Conservation (phyloP, 1,140 invertebrate genomes). For the Megalopta genalis region DNA sequence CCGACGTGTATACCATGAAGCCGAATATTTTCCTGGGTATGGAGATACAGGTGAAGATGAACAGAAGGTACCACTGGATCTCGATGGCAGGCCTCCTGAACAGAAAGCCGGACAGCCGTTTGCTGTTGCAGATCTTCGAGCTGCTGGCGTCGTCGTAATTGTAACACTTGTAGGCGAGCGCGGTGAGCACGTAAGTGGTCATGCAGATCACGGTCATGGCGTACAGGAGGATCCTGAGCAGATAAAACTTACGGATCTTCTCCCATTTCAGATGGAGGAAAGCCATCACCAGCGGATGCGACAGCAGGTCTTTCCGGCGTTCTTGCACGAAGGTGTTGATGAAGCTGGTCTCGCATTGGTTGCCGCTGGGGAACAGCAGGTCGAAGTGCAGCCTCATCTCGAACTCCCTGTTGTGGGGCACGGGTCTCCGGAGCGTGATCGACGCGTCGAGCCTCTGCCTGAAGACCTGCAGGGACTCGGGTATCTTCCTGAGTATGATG, state of each 20-base stretch:
- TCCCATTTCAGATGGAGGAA: constrained; percentile 85
- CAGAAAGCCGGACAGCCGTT: constrained; percentile 78
- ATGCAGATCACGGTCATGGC: constrained; percentile 82
- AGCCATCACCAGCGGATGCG: constrained; percentile 83
- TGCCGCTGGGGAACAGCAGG: constrained; percentile 81
- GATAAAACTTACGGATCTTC: constrained; percentile 84
- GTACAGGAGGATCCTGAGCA: constrained; percentile 83
- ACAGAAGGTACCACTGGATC: constrained; percentile 81
- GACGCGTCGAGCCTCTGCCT: constrained; percentile 82
- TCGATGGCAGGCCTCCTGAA: constrained; percentile 79
- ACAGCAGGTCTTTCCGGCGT: constrained; percentile 83
- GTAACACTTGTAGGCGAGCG: constrained; percentile 79
- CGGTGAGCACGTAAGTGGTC: constrained; percentile 82
- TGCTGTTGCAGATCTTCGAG: constrained; percentile 79
- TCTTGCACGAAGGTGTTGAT: constrained; percentile 83
- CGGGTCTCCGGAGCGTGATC: constrained; percentile 80
- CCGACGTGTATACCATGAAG: constrained; percentile 82
- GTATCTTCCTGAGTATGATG: constrained; percentile 82
- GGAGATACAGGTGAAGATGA: constrained; percentile 81
- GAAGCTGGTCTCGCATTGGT: constrained; percentile 82
- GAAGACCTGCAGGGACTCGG: constrained; percentile 81
- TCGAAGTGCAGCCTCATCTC: constrained; percentile 83
- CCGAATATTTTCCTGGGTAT: constrained; percentile 82
- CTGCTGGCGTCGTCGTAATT: constrained; percentile 68
- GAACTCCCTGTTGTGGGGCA: constrained; percentile 82